Evolutionary conservation across 2,797 vertebrate genomes (phyloP).

Genomic region (Pseudotriccus pelzelni): DNA sequence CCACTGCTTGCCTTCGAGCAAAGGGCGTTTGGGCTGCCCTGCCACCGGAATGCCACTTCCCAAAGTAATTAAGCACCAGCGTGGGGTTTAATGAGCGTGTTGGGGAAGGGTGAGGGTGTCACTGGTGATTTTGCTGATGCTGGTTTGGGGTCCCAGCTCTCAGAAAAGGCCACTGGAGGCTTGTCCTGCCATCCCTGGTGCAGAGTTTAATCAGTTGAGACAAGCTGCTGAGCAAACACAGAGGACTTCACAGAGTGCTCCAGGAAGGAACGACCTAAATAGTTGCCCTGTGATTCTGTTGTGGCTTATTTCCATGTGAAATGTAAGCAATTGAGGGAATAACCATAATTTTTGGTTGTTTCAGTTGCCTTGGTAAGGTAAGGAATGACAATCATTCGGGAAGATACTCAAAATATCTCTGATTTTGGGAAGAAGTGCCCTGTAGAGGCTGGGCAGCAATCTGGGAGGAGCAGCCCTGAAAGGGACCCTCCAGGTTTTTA

Average conservation of each 20-base stretch:
- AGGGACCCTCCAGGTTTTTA: background rate
- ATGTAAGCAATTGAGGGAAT: background rate
- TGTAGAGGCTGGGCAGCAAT: background rate
- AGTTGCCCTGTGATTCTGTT: background rate
- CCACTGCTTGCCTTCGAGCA: background rate
- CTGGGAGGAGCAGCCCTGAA: background rate
- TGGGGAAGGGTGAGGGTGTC: background rate
- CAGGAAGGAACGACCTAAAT: background rate
- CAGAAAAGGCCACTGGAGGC: background rate
- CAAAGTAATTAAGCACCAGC: background rate
- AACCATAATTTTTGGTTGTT: background rate
- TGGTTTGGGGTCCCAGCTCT: background rate
- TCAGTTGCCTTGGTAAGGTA: background rate
- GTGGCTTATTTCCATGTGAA: background rate
- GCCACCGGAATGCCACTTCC: background rate
- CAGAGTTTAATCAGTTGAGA: constrained; percentile 23
- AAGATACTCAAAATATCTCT: background rate
- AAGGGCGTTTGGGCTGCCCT: background rate
- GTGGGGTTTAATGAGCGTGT: background rate
- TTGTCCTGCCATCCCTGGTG: background rate
- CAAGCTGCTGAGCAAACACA: constrained; percentile 54
- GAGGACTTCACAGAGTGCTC: background rate
- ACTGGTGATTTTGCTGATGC: background rate
- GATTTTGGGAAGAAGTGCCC: background rate
- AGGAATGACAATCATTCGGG: background rate